phyloP scores from a whole-genome alignment of 2,888 invertebrate genomes.

The Orthosia gothica region DNA sequence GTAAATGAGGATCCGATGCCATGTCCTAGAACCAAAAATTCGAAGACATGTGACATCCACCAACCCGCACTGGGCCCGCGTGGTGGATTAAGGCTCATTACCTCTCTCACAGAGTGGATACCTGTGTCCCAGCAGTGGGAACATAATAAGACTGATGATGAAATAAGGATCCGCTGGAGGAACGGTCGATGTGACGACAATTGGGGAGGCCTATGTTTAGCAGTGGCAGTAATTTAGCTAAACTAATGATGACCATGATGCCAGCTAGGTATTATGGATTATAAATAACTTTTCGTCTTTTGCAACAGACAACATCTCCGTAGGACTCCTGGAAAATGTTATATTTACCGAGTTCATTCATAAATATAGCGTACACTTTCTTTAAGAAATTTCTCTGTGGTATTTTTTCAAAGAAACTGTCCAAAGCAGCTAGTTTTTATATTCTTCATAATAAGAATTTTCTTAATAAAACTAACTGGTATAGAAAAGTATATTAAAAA shows the following conservation, averaged over 20 bases:
- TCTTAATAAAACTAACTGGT: not conserved
- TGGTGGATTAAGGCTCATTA: too few relatives aligned
- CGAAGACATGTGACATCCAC: too few relatives aligned
- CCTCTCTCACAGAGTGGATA: too few relatives aligned
- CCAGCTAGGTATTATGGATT: not conserved
- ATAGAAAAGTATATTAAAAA: not conserved
- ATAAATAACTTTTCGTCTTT: not conserved
- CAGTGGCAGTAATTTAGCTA: too few relatives aligned
- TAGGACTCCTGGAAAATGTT: not conserved
- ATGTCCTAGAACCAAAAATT: too few relatives aligned
- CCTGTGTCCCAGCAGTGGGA: too few relatives aligned
- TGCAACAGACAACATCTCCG: not conserved
- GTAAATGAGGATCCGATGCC: too few relatives aligned
- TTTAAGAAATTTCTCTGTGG: not conserved
- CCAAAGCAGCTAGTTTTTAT: not conserved
- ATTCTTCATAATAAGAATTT: not conserved
- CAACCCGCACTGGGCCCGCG: too few relatives aligned
- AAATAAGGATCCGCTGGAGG: too few relatives aligned
- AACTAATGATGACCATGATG: not conserved
- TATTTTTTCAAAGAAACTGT: slow-evolving; percentile 4
- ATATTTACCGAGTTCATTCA: not conserved
- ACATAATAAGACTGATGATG: too few relatives aligned
- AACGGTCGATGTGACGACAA: too few relatives aligned
- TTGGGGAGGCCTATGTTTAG: too few relatives aligned
- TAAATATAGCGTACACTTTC: not conserved